A percentile compares a stretch with the other conserved stretches of the same genome.
phyloP scores from a whole-genome alignment of 2,888 invertebrate species.

The Drosophila lutescens region DNA sequence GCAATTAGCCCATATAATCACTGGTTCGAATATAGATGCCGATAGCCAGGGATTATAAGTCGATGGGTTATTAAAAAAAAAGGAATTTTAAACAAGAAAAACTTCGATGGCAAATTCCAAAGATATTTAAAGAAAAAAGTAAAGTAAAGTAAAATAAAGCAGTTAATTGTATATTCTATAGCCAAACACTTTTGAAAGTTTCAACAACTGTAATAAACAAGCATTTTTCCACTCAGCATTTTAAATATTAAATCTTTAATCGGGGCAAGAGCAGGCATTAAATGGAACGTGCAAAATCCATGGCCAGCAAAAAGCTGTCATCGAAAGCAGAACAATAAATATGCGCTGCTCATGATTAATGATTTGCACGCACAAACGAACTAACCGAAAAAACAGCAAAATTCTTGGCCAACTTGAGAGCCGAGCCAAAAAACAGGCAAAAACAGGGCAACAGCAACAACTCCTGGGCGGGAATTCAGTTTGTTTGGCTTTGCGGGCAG shows the following conservation, averaged over 20 bases:
- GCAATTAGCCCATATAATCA: conserved; percentile 25
- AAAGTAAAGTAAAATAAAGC: too few relatives aligned
- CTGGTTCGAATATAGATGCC: background rate
- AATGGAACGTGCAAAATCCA: conserved; percentile 47
- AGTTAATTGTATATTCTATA: too few relatives aligned
- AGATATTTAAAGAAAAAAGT: too few relatives aligned
- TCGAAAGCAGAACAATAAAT: conserved; percentile 71
- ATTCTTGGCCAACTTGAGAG: conserved; percentile 43
- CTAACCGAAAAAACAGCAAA: conserved; percentile 23
- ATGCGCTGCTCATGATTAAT: conserved; percentile 77
- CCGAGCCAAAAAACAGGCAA: conserved; percentile 49
- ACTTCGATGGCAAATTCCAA: too few relatives aligned
- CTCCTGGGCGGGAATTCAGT: conserved; percentile 51
- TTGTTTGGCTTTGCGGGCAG: conserved; percentile 71
- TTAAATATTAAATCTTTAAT: conserved; percentile 37
- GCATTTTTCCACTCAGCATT: background rate
- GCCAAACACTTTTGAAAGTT: background rate
- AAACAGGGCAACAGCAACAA: conserved; percentile 21
- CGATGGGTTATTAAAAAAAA: too few relatives aligned
- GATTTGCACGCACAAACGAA: conserved; percentile 65
- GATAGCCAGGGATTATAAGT: background rate
- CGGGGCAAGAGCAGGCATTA: conserved; percentile 24
- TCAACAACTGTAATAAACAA: background rate
- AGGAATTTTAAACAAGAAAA: too few relatives aligned
- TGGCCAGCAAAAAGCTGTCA: conserved; percentile 70